Evolutionary conservation across 2,888 invertebrate species (phyloP).

Genomic region (Zygothrica quintamaculata): DNA sequence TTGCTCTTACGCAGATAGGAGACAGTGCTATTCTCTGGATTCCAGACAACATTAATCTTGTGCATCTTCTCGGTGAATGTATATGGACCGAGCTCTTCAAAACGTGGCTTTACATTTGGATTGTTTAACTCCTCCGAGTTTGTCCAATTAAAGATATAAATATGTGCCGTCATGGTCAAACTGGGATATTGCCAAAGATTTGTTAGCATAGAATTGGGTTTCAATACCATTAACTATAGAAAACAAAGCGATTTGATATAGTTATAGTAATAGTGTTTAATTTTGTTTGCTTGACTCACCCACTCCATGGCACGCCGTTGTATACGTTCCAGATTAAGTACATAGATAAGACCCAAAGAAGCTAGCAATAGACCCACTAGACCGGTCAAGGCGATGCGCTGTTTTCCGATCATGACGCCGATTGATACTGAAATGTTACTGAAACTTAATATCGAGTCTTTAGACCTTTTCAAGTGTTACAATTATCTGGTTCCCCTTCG

Average conservation of each 20-base stretch:
- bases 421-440: conserved; percentile 24
- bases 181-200: conserved; percentile 88
- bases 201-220: conserved; percentile 85
- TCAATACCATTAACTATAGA: conserved; percentile 87
- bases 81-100: conserved; percentile 87
- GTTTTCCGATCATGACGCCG: conserved; percentile 59
- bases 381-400: conserved; percentile 59
- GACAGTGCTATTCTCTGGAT: conserved; percentile 89
- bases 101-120: conserved; percentile 85
- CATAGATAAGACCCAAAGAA: conserved; percentile 38
- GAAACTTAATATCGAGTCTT: not conserved
- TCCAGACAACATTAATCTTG: conserved; percentile 90
- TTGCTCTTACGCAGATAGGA: conserved; percentile 88
- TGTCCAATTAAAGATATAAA: conserved; percentile 92
- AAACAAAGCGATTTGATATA: not conserved
- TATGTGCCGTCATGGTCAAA: conserved; percentile 87
- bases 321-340: conserved; percentile 55
- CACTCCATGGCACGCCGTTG: conserved; percentile 54
- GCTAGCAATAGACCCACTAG: conserved; percentile 51
- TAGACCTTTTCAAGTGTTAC: not conserved
- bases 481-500: conserved; percentile 25
- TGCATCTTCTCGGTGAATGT: conserved; percentile 87
- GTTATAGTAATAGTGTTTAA: not conserved
- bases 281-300: conserved; percentile 32
- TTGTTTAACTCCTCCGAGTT: conserved; percentile 88